Conservation (phyloP, 2,113 vertebrate genomes). For the Lasiurus cinereus region DNA sequence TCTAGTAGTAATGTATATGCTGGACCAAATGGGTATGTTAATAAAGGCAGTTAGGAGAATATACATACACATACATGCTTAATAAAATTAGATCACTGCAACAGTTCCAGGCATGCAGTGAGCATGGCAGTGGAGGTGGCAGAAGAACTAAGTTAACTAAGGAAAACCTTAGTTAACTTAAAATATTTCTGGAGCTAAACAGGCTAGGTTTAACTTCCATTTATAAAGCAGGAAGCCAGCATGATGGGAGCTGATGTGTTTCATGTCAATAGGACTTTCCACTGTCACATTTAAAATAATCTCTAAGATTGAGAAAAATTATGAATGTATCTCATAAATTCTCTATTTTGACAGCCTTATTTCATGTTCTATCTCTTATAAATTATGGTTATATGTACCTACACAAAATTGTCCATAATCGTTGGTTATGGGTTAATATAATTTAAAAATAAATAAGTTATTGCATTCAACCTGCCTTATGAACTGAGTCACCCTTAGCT, state of each 20-base stretch:
- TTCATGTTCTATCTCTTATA: not conserved
- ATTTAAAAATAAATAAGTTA: not conserved
- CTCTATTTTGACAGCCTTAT: not conserved
- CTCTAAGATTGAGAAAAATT: not conserved
- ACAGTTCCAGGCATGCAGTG: not conserved
- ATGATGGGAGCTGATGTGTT: not conserved
- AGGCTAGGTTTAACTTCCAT: not conserved
- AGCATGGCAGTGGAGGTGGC: not conserved
- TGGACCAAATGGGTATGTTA: not conserved
- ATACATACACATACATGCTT: not conserved
- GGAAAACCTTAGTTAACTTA: constrained; percentile 42
- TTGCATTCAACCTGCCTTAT: not conserved
- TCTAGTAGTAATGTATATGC: not conserved
- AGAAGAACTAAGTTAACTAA: too few species aligned
- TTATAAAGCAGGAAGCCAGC: constrained; percentile 6
- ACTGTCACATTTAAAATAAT: constrained; percentile 49
- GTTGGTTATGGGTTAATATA: not conserved
- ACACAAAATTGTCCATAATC: not conserved
- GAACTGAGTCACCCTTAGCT: not conserved
- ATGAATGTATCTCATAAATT: not conserved
- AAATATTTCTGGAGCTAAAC: constrained; percentile 1
- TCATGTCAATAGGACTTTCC: not conserved
- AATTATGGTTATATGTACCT: not conserved
- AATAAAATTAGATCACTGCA: not conserved
- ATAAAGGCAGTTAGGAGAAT: not conserved